Conservation (phyloP, 1,140 invertebrate genomes). For the Cyclargus thomasi region DNA sequence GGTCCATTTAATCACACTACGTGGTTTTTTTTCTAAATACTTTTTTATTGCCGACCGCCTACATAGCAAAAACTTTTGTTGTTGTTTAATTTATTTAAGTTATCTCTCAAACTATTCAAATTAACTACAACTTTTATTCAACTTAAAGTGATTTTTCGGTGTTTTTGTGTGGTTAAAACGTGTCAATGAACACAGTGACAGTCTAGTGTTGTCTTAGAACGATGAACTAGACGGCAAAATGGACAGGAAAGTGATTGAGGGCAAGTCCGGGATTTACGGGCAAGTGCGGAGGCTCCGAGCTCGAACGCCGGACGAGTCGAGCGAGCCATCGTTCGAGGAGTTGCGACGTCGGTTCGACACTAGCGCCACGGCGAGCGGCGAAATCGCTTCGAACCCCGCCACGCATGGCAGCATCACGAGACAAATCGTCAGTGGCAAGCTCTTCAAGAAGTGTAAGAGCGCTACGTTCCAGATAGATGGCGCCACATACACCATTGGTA, state of each 20-base stretch:
- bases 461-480: constrained; percentile 87
- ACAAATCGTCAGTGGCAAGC: constrained; percentile 73
- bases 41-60: no score
- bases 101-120: no score
- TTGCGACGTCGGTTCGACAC: constrained; percentile 61
- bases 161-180: background rate
- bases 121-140: no score
- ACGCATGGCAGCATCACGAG: constrained; percentile 71
- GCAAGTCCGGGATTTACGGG: constrained; percentile 46
- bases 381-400: constrained; percentile 59
- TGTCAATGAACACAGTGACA: constrained; percentile 26
- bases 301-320: constrained; percentile 45
- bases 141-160: background rate
- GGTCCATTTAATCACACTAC: no score
- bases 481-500: constrained; percentile 86
- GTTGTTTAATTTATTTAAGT: no score
- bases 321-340: constrained; percentile 59
- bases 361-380: constrained; percentile 53
- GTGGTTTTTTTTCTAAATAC: no score
- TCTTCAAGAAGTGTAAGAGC: constrained; percentile 86
- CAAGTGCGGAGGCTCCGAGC: constrained; percentile 47
- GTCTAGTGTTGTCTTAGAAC: constrained; percentile 24
- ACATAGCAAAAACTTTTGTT: no score
- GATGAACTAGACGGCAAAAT: constrained; percentile 39
- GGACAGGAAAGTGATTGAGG: constrained; percentile 55